A percentile compares a stretch with the other conserved stretches of the same genome.
Conservation (phyloP, 2,888 invertebrate genomes). For the Aleiodes leptofemur region DNA sequence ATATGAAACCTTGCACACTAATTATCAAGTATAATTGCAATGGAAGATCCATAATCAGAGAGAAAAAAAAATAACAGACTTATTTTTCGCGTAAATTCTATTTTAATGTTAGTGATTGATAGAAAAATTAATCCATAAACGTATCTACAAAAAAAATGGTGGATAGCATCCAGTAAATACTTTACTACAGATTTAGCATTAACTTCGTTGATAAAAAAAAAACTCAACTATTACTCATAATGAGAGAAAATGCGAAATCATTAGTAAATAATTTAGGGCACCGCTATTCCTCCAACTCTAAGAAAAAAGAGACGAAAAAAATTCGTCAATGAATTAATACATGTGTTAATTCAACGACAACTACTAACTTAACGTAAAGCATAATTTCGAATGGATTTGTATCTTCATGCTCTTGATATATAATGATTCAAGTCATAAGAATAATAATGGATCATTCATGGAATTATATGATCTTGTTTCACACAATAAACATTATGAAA, state of each 20-base stretch:
- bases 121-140: background rate
- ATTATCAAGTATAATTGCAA: constrained; percentile 21
- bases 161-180: constrained; percentile 65
- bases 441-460: constrained; percentile 5
- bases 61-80: background rate
- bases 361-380: constrained; percentile 42
- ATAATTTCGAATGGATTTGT: constrained; percentile 45
- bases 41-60: background rate
- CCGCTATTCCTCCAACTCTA: constrained; percentile 60
- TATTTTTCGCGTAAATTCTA: background rate
- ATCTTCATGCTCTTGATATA: too few species aligned
- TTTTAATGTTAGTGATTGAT: constrained; percentile 22
- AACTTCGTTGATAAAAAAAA: constrained; percentile 14
- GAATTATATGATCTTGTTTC: constrained; percentile 34
- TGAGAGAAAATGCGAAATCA: constrained; percentile 50
- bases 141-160: constrained; percentile 39
- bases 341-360: constrained; percentile 16
- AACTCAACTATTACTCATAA: background rate
- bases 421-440: background rate
- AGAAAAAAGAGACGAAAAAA: too few species aligned
- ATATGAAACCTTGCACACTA: constrained; percentile 10
- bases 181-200: constrained; percentile 58
- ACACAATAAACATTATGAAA: background rate
- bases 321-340: background rate
- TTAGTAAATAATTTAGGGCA: constrained; percentile 67